A percentile compares a stretch with the other conserved stretches of the same genome.
phyloP scores from a whole-genome alignment of 2,113 vertebrate genomes.

The Paralichthys olivaceus region DNA sequence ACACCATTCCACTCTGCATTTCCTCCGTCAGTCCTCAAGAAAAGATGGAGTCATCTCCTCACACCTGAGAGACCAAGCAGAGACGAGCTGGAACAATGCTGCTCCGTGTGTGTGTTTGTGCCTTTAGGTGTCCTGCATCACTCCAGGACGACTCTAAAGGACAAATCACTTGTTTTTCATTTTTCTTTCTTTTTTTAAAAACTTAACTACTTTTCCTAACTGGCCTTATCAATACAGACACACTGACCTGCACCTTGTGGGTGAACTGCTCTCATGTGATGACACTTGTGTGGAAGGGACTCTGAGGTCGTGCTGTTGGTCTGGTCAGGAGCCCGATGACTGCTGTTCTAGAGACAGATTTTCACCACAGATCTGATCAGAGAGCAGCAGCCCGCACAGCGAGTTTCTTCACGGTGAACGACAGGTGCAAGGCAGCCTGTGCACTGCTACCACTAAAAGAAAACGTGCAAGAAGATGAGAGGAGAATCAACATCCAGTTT shows the following conservation, averaged over 20 bases:
- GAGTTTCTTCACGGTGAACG: slow-evolving; percentile 42
- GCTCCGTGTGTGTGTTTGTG: slow-evolving; percentile 61
- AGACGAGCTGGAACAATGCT: slow-evolving; percentile 56
- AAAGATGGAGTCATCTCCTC: slow-evolving; percentile 22
- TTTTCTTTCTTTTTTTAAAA: not conserved
- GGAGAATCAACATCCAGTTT: slow-evolving; percentile 43
- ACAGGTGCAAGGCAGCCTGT: slow-evolving; percentile 32
- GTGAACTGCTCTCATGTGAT: slow-evolving; percentile 36
- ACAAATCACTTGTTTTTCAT: slow-evolving; percentile 81
- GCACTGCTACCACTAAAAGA: slow-evolving; percentile 64
- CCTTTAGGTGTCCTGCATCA: slow-evolving; percentile 70
- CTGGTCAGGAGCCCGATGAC: slow-evolving; percentile 30
- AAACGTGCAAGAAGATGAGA: slow-evolving; percentile 20
- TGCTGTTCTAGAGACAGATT: slow-evolving; percentile 34
- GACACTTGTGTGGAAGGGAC: slow-evolving; percentile 43
- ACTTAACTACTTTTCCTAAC: slow-evolving; percentile 63
- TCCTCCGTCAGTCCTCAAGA: slow-evolving; percentile 38
- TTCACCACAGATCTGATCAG: slow-evolving; percentile 16
- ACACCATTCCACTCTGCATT: slow-evolving; percentile 68
- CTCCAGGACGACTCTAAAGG: slow-evolving; percentile 82
- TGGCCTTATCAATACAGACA: slow-evolving; percentile 76
- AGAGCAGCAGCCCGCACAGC: slow-evolving; percentile 13
- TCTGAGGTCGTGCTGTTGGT: slow-evolving; percentile 18
- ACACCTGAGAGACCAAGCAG: slow-evolving; percentile 34
- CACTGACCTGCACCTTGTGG: slow-evolving; percentile 39